Base-by-base conservation (phyloP, 2,797 vertebrate species). In the Thunnus albacares region DNA sequence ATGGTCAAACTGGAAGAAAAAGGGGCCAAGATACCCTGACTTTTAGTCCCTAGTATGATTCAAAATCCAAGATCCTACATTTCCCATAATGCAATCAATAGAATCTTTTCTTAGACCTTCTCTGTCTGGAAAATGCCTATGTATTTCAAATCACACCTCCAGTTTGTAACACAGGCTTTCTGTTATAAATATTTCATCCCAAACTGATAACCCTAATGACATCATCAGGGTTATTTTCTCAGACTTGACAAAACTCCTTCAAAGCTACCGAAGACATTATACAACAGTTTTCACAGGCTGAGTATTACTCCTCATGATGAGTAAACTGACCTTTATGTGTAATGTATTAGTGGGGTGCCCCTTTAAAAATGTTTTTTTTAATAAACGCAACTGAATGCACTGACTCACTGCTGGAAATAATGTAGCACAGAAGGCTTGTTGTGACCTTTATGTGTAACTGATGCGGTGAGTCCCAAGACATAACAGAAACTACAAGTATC, bases 401-500 rank as follows among this genome's bases (percentile, higher is more conserved):
- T 30, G 60, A 30, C 15, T 70, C n/a, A 35, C 24, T 45, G 64
- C 24, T 77, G 53, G 62, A 73, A 56, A 66, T 61, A 56, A 56
- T 62, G 51, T 26, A 9, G 47, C 33, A 60, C 20, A 47, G 51
- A n/a, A 41, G 9, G 47, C 69, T 47, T 8, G 30, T 60, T 66
- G 14, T 88, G 86, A 90, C 86, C 86, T 91, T 89, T 81, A 72
- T 20, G 33, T 90, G 85, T 84, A 87, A 83, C 69, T 47, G 77
- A 90, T 82, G 84, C 83, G 41, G 47, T 81, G 64, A 73, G 56
- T 80, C 75, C 72, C 57, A 74, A 85, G 81, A 68, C 85, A 80
- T 69, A 67, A 80, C 84, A 90, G 73, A 90, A 89, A 88, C 73
- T 58, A 77, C 71, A 81, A 77, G 80, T 76, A 80, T 93, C 69